Evolutionary conservation across 2,888 invertebrate genomes (phyloP).

Genomic region (Argyresthia goedartella): DNA sequence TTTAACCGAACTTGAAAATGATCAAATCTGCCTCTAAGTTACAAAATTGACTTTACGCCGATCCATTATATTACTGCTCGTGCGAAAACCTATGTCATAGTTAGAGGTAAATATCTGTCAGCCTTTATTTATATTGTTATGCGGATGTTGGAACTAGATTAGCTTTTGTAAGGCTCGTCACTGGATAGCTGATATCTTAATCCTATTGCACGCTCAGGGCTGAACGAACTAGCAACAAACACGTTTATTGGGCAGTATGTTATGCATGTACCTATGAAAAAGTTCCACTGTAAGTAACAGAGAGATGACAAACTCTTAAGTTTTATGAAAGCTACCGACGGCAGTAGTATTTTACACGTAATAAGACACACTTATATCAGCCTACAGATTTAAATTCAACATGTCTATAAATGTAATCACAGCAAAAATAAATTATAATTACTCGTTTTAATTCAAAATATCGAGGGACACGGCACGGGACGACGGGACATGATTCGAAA

Average conservation of each 20-base stretch:
- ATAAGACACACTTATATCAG: constrained; percentile 45
- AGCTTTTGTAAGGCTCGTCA: no score
- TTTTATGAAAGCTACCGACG: constrained; percentile 31
- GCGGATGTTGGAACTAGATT: background rate
- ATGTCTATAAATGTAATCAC: constrained; percentile 63
- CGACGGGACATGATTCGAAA: constrained; percentile 50
- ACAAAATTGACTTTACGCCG: no score
- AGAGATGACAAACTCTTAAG: constrained; percentile 22
- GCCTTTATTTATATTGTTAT: background rate
- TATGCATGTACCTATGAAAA: constrained; percentile 17
- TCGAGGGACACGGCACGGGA: constrained; percentile 12
- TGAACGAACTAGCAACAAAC: no score
- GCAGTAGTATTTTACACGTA: constrained; percentile 34
- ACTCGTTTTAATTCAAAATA: background rate
- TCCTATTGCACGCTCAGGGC: no score
- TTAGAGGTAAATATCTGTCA: background rate
- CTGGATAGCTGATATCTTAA: no score
- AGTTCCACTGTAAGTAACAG: constrained; percentile 18
- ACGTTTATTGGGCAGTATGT: constrained; percentile 20
- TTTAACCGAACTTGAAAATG: no score
- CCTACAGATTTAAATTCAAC: constrained; percentile 48
- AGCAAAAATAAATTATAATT: constrained; percentile 58
- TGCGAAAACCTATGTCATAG: no score
- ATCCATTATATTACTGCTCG: no score
- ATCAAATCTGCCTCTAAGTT: no score